Evolutionary conservation across 2,888 invertebrate genomes (phyloP).

Genomic region (Phytoseiulus persimilis): DNA sequence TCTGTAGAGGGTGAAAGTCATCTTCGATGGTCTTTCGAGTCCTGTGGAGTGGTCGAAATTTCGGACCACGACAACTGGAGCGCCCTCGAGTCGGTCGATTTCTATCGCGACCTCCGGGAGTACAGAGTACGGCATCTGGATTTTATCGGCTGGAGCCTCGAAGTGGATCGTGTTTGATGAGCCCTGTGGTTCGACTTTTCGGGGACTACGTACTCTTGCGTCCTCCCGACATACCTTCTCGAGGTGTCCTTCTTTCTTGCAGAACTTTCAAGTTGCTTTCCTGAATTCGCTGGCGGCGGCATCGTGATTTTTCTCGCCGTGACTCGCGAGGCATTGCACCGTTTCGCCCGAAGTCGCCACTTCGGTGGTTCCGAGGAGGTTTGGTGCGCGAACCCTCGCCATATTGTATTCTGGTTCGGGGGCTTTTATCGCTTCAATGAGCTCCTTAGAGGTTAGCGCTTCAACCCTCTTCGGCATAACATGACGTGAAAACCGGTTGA

Average conservation of each 20-base stretch:
- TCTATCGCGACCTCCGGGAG: background rate
- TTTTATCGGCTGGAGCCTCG: background rate
- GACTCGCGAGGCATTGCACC: background rate
- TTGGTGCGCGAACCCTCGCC: background rate
- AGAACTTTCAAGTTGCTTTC: background rate
- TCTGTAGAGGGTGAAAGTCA: slow-evolving; percentile 39
- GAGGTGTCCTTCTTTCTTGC: background rate
- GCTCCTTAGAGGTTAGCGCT: background rate
- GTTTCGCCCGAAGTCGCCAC: background rate
- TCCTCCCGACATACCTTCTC: background rate
- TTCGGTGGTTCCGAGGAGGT: background rate
- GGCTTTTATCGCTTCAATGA: background rate
- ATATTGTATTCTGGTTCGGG: background rate
- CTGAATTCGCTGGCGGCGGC: background rate
- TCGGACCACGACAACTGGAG: slow-evolving; percentile 40
- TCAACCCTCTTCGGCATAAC: background rate
- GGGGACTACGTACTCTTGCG: too few relatives aligned
- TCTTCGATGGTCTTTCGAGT: background rate
- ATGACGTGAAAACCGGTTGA: background rate
- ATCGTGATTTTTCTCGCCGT: background rate
- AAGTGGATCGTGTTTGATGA: background rate
- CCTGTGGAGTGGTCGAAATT: background rate
- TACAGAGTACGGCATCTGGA: slow-evolving; percentile 41
- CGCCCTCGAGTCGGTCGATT: slow-evolving; percentile 46
- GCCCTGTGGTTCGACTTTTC: background rate